A percentile compares a stretch with the other conserved stretches of the same genome.
phyloP scores from a whole-genome alignment of 2,888 invertebrate genomes.

The Agriopis marginaria region DNA sequence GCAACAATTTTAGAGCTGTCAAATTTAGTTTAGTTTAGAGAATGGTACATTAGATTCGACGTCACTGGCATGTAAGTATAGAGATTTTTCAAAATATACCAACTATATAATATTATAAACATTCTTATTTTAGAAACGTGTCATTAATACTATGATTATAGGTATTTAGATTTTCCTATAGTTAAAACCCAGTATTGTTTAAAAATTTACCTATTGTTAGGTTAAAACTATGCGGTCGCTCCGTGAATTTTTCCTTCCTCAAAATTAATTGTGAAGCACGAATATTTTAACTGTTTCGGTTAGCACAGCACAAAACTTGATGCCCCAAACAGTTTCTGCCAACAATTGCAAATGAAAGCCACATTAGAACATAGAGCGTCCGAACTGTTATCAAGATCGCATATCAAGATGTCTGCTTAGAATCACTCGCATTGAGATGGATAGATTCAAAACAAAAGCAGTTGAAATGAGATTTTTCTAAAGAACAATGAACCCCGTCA shows the following conservation, averaged over 20 bases:
- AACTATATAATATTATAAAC: too few relatives aligned
- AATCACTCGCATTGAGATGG: slow-evolving; percentile 39
- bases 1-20: too few relatives aligned
- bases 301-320: not conserved
- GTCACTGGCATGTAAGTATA: too few relatives aligned
- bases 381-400: slow-evolving; percentile 32
- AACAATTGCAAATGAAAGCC: slow-evolving; percentile 10
- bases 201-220: not conserved
- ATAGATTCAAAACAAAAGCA: slow-evolving; percentile 45
- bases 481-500: slow-evolving; percentile 66
- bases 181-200: slow-evolving; percentile 4
- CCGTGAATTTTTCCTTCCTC: not conserved
- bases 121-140: too few relatives aligned
- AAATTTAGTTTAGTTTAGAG: too few relatives aligned
- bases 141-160: not conserved
- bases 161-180: not conserved
- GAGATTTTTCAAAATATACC: slow-evolving; percentile 25
- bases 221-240: not conserved
- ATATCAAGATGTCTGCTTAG: slow-evolving; percentile 39
- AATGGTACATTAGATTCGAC: too few relatives aligned
- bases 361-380: slow-evolving; percentile 12
- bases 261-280: not conserved
- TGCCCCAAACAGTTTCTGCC: not conserved
- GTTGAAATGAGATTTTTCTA: slow-evolving; percentile 56
- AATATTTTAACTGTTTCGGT: not conserved